These are phyloP conservation scores for Andrena flavipes DNA, from an alignment of 2,888 invertebrate genomes.

Conservation along the genomic window DNA sequence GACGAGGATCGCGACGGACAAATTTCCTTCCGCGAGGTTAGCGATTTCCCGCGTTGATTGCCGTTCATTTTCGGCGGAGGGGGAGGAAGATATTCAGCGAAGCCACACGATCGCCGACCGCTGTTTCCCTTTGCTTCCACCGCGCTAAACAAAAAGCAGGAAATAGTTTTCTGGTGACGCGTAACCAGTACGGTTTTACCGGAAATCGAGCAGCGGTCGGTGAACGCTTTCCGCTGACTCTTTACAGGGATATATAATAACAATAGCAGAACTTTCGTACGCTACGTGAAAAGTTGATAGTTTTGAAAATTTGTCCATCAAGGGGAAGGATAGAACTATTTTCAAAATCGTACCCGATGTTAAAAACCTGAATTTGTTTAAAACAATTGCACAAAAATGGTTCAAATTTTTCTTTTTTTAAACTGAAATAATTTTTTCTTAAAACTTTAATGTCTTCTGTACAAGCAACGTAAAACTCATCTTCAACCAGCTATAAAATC, in stretches of 20 bases:
- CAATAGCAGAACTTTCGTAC: neutral
- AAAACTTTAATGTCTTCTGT: too few species aligned
- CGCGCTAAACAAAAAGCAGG: constrained; percentile 29
- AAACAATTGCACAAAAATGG: too few species aligned
- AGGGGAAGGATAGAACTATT: too few species aligned
- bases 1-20: constrained; percentile 94
- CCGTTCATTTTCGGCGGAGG: constrained; percentile 17
- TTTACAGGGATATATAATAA: neutral
- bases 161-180: constrained; percentile 19
- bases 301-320: too few species aligned
- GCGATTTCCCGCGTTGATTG: constrained; percentile 40
- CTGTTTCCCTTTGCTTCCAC: constrained; percentile 6
- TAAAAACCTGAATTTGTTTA: too few species aligned
- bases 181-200: constrained; percentile 14
- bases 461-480: too few species aligned
- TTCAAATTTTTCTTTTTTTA: too few species aligned
- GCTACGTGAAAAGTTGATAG: too few species aligned
- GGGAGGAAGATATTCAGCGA: neutral
- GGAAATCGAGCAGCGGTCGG: constrained; percentile 11
- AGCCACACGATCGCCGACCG: neutral
- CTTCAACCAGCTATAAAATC: too few species aligned
- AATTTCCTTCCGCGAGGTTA: constrained; percentile 95
- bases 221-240: constrained; percentile 18
- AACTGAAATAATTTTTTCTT: too few species aligned
- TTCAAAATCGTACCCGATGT: too few species aligned